Percentiles rank a stretch among this genome's conserved stretches.
Evolutionary conservation across 2,113 vertebrate genomes (phyloP).

Genomic region (Chaetorhynchus papuensis): DNA sequence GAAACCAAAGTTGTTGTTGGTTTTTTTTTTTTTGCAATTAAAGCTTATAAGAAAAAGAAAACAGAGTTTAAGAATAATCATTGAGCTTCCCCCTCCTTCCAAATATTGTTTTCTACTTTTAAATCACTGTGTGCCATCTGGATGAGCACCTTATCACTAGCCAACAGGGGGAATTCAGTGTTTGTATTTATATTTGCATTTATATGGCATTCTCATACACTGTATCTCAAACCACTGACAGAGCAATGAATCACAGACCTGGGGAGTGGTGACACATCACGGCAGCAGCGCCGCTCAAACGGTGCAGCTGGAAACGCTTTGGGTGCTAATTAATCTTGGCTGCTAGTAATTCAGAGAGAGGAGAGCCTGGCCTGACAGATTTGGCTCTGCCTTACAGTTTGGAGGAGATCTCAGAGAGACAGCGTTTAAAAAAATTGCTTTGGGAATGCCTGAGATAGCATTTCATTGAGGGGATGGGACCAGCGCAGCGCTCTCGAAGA

Average conservation of each 20-base stretch:
- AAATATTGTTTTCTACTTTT: conserved; percentile 65
- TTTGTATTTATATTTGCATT: conserved; percentile 80
- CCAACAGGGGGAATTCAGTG: conserved; percentile 66
- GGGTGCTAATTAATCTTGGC: conserved; percentile 72
- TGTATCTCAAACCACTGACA: conserved; percentile 71
- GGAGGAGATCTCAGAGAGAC: not conserved
- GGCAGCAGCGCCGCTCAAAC: not conserved
- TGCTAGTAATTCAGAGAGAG: conserved; percentile 55
- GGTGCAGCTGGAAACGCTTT: not conserved
- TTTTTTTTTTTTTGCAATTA: not conserved
- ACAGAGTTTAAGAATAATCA: conserved; percentile 32
- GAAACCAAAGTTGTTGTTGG: not conserved
- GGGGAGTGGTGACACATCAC: conserved; percentile 42
- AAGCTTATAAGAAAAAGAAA: conserved; percentile 21
- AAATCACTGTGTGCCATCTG: conserved; percentile 71
- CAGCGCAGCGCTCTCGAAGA: not conserved
- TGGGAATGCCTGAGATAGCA: not conserved
- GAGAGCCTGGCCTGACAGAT: not conserved
- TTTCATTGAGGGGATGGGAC: not conserved
- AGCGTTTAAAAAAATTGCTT: not conserved
- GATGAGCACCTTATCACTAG: conserved; percentile 77
- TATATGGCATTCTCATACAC: conserved; percentile 76
- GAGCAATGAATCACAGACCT: conserved; percentile 75
- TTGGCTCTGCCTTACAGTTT: not conserved
- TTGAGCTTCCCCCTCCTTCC: not conserved